phyloP scores from a whole-genome alignment of 2,797 vertebrate species.

The Schizopygopsis pylzovi region DNA sequence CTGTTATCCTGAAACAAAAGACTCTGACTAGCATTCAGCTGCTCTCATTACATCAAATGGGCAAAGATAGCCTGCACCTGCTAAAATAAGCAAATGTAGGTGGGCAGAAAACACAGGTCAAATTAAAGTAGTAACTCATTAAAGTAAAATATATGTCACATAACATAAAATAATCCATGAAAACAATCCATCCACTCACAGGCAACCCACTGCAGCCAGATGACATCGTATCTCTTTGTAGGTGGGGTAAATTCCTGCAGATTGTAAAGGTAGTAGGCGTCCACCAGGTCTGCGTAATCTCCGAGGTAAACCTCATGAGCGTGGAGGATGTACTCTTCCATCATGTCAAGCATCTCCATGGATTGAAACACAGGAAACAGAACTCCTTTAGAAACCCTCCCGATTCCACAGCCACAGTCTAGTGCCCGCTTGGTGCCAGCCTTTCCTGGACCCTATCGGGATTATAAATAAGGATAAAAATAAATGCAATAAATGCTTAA shows the following conservation, averaged over 20 bases:
- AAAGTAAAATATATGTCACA: background rate
- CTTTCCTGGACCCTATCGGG: conserved; percentile 84
- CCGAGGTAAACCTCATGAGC: conserved; percentile 90
- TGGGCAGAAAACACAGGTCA: conserved; percentile 22
- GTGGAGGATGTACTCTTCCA: conserved; percentile 89
- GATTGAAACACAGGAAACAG: conserved; percentile 89
- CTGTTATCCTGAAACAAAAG: conserved; percentile 41
- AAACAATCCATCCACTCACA: conserved; percentile 78
- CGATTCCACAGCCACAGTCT: conserved; percentile 93
- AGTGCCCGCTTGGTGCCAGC: conserved; percentile 85
- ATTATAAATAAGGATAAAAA: background rate
- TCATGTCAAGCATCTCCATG: conserved; percentile 94
- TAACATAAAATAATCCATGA: background rate
- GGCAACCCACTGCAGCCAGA: conserved; percentile 98
- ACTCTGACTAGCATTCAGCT: conserved; percentile 40
- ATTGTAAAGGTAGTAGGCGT: conserved; percentile 89
- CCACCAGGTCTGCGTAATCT: conserved; percentile 81
- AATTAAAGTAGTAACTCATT: background rate
- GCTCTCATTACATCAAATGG: conserved; percentile 13
- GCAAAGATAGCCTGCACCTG: conserved; percentile 10
- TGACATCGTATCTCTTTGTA: conserved; percentile 86
- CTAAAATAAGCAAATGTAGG: conserved; percentile 47
- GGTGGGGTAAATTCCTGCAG: conserved; percentile 89
- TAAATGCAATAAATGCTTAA: too few relatives aligned
- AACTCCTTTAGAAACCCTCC: conserved; percentile 91